Evolutionary conservation across 2,113 vertebrate genomes (phyloP).

Genomic region (Peromyscus maniculatus): DNA sequence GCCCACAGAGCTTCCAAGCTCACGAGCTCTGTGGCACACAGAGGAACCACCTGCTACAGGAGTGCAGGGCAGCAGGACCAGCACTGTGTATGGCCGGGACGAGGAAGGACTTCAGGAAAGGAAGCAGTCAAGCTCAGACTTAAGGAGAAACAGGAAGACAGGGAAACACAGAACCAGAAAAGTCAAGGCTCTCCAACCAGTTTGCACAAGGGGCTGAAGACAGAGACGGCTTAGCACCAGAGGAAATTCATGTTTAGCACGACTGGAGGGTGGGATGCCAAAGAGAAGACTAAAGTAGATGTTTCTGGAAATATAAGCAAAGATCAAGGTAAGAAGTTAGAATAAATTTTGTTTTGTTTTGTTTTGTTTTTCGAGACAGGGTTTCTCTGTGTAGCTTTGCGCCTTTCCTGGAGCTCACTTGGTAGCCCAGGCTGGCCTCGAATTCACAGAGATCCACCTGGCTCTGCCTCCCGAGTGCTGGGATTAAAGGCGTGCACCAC

Average conservation of each 20-base stretch:
- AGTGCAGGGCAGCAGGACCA: background rate
- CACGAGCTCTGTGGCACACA: background rate
- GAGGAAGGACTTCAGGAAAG: conserved; percentile 17
- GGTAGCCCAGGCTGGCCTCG: too few relatives aligned
- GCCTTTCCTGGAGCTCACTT: too few relatives aligned
- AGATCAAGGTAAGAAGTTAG: background rate
- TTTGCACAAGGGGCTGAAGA: background rate
- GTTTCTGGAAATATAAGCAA: background rate
- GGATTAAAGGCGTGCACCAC: too few relatives aligned
- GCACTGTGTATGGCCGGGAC: background rate
- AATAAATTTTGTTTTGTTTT: too few relatives aligned
- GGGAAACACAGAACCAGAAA: background rate
- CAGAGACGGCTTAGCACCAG: background rate
- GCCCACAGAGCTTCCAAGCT: background rate
- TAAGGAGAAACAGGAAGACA: background rate
- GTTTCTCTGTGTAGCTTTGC: too few relatives aligned
- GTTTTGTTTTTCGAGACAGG: too few relatives aligned
- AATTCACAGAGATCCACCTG: too few relatives aligned
- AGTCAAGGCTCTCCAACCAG: background rate
- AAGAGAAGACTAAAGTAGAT: background rate
- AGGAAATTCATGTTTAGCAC: conserved; percentile 31
- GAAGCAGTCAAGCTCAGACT: background rate
- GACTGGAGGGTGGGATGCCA: background rate
- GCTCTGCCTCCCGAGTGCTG: too few relatives aligned
- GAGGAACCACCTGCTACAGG: background rate